Base-by-base conservation (phyloP, 2,888 invertebrate genomes). In the Rugalucina vietnamica region DNA sequence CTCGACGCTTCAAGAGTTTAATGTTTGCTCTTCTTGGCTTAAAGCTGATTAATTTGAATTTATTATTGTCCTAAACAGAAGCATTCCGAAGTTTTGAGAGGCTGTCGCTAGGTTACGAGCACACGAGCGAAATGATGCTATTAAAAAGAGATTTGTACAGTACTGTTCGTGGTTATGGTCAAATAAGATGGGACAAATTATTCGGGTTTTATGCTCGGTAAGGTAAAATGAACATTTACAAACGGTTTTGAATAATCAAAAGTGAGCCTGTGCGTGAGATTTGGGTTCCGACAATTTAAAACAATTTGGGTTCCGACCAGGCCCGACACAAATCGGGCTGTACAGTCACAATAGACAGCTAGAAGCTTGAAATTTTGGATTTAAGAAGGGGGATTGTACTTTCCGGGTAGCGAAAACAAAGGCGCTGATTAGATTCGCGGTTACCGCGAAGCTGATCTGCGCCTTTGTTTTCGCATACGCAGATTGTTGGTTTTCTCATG, bases 121-220 rank as follows among this genome's bases (percentile, higher is more conserved):
- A 65, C 81, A 43, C 78, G 78, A 50, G 82, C 87, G 87, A 76
- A 78, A 73, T 80, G 81, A 82, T 39, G 82, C 74, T 81, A 84
- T 87, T 72, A 87, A 87, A 85, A 65, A 49, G 57, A 50, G 54
- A 87, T 87, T 87, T 87, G 87, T 85, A 77, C 65, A 34, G 65
- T 34, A 34, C 34, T 34, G 65, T 34, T 21, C 18, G 65, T 12
- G 65, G 32, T 65, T 34, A 65, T 34, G 34, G 65, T 29, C 18
- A 2, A 1, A 18, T 65, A 21, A 65, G 29, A 65, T 65, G 14
- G 14, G 65, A 65, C 65, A 65, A 65, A 65, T 32, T 29, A 65
- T 32, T 65, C 34, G 18, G 2, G 14, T 65, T 65, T 65, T 29
- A 60, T 60, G 24, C 60, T 27, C 21, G 60, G 21, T 29, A 24